Base-by-base conservation (phyloP, 1,140 invertebrate genomes). In the Ptiloglossa arizonensis region DNA sequence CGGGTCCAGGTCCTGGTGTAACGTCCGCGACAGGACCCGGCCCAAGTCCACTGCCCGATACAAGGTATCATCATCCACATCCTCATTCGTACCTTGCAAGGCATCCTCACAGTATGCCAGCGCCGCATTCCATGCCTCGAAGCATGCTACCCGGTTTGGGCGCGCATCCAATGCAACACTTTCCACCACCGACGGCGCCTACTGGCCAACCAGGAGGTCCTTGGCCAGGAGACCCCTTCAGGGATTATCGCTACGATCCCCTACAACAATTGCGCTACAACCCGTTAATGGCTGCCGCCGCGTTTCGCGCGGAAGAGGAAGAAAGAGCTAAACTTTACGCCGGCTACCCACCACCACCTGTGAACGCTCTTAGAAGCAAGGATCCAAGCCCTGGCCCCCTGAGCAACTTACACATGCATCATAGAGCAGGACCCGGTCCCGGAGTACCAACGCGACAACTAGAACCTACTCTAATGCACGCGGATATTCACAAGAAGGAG, bases 271-370 rank as follows among this genome's bases (percentile, higher is more conserved):
- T 95, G 84, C 94, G 95, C 6, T 96, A 96, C 87, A 96, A 95
- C 88, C 95, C 95, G 1, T 90, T 96, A 41, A 95, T 96, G 93
- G 95, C 96, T 76, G 95, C 95, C 1, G 95, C 89, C 5, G 90
- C 95, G 13, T 94, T 95, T 72, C 93, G 95, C 13, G 95, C 94
- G 11, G 96, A 93, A 29, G 93, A 97, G 83, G 96, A 96, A 79
- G 96, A 96, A 88, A 93, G 96, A 59, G 94, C 95, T 1, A 96
- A 96, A 90, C 93, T 96, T 60, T 94, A 96, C 81, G 95, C 93
- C 73, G 94, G 95, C 5, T 96, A 96, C 88, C 94, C 95, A 22
- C 93, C 93, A 17, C 93, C 93, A 15, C 93, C 93, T 4, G 93
- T 93, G 1, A 93, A 94, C 83, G 82, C 88, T 5, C 64, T 94